Percentiles rank a stretch among this genome's conserved stretches.
Evolutionary conservation across 2,113 vertebrate genomes (phyloP).

Genomic region (Sus scrofa): DNA sequence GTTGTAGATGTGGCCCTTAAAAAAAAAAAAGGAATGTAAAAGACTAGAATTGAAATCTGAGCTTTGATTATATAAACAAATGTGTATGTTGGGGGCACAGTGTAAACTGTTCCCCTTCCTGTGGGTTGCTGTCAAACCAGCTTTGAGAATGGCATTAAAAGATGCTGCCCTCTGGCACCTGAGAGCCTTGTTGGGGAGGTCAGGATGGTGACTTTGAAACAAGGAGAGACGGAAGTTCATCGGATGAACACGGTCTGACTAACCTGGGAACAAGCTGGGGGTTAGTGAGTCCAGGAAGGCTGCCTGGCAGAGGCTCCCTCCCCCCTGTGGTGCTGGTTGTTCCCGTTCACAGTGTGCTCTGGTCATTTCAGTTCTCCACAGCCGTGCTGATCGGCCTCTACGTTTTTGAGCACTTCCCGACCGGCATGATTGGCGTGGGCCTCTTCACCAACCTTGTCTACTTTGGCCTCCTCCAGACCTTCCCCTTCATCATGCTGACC

Average conservation of each 20-base stretch:
- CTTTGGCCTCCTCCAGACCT: conserved; percentile 96
- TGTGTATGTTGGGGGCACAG: background rate
- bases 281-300: background rate
- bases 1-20: background rate
- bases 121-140: background rate
- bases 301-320: background rate
- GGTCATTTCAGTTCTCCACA: conserved; percentile 93
- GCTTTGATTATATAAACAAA: background rate
- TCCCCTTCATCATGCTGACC: conserved; percentile 97
- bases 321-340: background rate
- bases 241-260: background rate
- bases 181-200: background rate
- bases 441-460: conserved; percentile 98
- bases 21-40: background rate
- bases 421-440: conserved; percentile 93
- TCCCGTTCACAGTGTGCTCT: conserved; percentile 87
- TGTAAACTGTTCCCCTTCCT: conserved; percentile 10
- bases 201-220: background rate
- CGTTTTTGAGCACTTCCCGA: conserved; percentile 94
- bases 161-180: background rate
- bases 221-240: background rate
- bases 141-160: conserved; percentile 36
- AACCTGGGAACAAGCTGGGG: background rate
- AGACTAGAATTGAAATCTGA: conserved; percentile 34
- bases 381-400: conserved; percentile 94